Evolutionary conservation across 2,797 vertebrate genomes (phyloP).

Genomic region (Centroberyx gerrardi): DNA sequence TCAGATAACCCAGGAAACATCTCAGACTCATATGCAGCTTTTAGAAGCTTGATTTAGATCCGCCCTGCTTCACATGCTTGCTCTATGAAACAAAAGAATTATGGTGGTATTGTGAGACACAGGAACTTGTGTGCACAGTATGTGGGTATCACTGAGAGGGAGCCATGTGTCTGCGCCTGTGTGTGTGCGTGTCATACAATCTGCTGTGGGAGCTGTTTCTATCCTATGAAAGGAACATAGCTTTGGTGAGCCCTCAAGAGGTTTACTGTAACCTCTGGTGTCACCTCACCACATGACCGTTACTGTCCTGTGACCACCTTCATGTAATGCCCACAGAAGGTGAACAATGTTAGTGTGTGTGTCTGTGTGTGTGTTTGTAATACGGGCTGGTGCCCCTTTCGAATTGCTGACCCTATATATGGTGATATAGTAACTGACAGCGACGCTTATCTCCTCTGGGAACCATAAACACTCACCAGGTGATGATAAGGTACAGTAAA

Average conservation of each 20-base stretch:
- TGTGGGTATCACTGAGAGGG: slow-evolving; percentile 46
- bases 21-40: slow-evolving; percentile 72
- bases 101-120: slow-evolving; percentile 67
- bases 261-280: slow-evolving; percentile 48
- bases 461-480: neutral
- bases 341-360: neutral
- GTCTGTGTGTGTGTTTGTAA: slow-evolving; percentile 15
- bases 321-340: slow-evolving; percentile 17
- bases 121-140: slow-evolving; percentile 62
- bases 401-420: slow-evolving; percentile 9
- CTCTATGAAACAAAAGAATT: slow-evolving; percentile 77
- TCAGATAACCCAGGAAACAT: slow-evolving; percentile 83
- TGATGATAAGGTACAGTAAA: neutral
- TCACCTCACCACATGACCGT: slow-evolving; percentile 35
- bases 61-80: slow-evolving; percentile 52
- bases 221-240: slow-evolving; percentile 42
- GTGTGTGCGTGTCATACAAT: slow-evolving; percentile 55
- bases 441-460: neutral
- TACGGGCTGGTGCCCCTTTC: neutral
- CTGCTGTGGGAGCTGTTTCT: slow-evolving; percentile 56
- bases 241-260: slow-evolving; percentile 28
- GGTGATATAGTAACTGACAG: neutral
- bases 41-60: slow-evolving; percentile 79
- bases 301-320: slow-evolving; percentile 36
- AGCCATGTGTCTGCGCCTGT: slow-evolving; percentile 45